Percentiles rank a stretch among this genome's conserved stretches.
These are phyloP conservation scores for Aphidius ervi DNA, from an alignment of 1,140 invertebrate species.

Conservation along the genomic window DNA sequence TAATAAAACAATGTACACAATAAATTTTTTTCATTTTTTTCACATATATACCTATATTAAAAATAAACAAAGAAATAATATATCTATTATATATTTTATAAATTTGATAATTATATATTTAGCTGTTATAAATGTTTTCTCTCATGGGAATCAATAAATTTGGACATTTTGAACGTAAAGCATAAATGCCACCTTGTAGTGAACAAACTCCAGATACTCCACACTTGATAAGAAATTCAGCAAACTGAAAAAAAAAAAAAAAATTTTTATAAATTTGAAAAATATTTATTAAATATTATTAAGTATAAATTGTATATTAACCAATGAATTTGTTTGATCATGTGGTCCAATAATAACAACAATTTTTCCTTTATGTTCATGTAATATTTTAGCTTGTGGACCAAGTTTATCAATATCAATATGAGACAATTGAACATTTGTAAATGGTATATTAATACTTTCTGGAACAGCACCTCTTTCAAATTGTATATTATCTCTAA, in stretches of 20 bases:
- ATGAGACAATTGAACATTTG: conserved; percentile 67
- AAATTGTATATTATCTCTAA: conserved; percentile 68
- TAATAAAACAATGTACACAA: no score
- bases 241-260: conserved; percentile 59
- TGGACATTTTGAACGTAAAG: conserved; percentile 60
- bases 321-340: conserved; percentile 70
- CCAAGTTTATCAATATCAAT: conserved; percentile 60
- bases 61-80: no score
- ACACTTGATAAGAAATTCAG: conserved; percentile 66
- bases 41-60: no score
- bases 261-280: background rate
- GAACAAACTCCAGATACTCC: conserved; percentile 64
- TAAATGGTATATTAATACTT: conserved; percentile 84
- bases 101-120: no score
- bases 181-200: conserved; percentile 68
- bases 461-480: conserved; percentile 68
- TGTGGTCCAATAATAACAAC: conserved; percentile 76
- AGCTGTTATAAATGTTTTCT: conserved; percentile 21
- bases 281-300: background rate
- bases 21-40: no score
- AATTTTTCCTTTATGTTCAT: conserved; percentile 60
- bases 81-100: no score
- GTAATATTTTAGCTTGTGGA: conserved; percentile 58
- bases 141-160: conserved; percentile 53
- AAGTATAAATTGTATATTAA: conserved; percentile 44